Evolutionary conservation across 2,797 vertebrate species (phyloP).

Genomic region (Paramormyrops hopkinsi): DNA sequence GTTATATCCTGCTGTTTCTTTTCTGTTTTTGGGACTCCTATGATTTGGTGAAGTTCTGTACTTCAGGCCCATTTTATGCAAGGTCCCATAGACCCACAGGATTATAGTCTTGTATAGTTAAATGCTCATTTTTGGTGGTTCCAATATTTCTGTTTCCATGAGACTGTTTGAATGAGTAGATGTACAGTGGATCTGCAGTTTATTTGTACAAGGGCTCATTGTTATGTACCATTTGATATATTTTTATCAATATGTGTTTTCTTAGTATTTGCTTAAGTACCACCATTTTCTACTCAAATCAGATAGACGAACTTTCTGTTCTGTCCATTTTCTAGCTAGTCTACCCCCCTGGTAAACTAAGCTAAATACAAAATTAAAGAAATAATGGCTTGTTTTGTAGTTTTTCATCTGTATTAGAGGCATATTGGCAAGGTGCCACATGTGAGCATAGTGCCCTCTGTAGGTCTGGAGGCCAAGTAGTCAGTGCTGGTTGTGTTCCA

Average conservation of each 20-base stretch:
- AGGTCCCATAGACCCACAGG: background rate
- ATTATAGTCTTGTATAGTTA: background rate
- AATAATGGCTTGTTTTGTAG: background rate
- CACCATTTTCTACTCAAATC: background rate
- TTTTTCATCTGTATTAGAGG: background rate
- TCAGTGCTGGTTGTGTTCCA: background rate
- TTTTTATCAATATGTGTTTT: background rate
- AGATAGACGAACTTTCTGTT: background rate
- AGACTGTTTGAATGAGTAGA: background rate
- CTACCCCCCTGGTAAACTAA: background rate
- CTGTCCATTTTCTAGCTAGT: background rate
- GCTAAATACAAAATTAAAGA: background rate
- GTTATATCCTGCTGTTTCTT: background rate
- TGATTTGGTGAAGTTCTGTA: background rate
- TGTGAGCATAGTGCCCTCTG: background rate
- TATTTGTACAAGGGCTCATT: background rate
- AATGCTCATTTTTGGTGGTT: background rate
- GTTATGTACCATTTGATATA: background rate
- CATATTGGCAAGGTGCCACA: background rate
- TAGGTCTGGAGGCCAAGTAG: background rate
- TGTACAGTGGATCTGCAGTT: background rate
- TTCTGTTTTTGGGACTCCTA: background rate
- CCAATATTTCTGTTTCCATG: background rate
- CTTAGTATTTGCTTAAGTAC: background rate
- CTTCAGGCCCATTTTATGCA: background rate